Percentiles rank a stretch among this genome's conserved stretches.
Conservation (phyloP, 2,113 vertebrate species). For the Mionectes macconnelli region DNA sequence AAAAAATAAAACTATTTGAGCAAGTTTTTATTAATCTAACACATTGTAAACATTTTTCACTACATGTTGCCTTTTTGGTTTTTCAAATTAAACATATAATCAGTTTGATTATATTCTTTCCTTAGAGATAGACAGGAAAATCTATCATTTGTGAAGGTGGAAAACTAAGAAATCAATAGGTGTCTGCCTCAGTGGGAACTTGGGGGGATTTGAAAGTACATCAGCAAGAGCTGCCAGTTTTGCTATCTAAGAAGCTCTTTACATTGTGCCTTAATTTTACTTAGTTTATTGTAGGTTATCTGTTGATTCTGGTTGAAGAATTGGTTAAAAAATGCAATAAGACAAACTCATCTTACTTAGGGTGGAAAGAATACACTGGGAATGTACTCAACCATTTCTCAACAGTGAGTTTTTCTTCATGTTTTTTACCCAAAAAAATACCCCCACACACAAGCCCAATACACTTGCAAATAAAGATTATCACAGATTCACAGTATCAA, state of each 20-base stretch:
- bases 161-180: slow-evolving; percentile 75
- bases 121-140: slow-evolving; percentile 52
- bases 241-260: slow-evolving; percentile 1
- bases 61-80: slow-evolving; percentile 57
- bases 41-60: slow-evolving; percentile 2
- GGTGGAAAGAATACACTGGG: not conserved
- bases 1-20: not conserved
- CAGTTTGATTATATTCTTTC: slow-evolving; percentile 50
- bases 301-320: not conserved
- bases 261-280: not conserved
- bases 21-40: not conserved
- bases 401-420: not conserved
- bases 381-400: not conserved
- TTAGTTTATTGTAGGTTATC: not conserved
- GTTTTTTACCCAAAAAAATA: not conserved
- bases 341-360: not conserved
- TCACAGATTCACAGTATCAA: not conserved
- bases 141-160: slow-evolving; percentile 62
- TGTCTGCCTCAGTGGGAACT: slow-evolving; percentile 21
- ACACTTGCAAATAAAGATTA: not conserved
- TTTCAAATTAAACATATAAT: slow-evolving; percentile 73
- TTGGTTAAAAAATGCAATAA: not conserved
- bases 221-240: slow-evolving; percentile 10
- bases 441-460: not conserved
- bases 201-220: slow-evolving; percentile 40